These are phyloP conservation scores for Lithophane leautieri DNA, from an alignment of 2,888 invertebrate genomes.

Conservation along the genomic window DNA sequence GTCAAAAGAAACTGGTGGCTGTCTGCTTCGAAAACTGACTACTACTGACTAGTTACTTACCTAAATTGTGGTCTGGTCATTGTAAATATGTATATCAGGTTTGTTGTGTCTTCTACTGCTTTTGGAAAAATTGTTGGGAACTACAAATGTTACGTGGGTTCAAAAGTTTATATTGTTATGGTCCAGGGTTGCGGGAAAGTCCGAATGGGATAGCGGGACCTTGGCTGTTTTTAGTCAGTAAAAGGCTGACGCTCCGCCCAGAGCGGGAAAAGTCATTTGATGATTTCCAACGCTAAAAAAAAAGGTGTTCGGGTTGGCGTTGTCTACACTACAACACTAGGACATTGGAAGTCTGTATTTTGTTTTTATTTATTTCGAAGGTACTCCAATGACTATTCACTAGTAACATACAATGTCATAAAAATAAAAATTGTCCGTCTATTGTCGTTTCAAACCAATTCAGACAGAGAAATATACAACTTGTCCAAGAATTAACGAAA, in stretches of 20 bases:
- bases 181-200: too few species aligned
- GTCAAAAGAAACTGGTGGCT: constrained; percentile 82
- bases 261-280: too few species aligned
- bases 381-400: not conserved
- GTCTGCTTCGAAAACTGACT: constrained; percentile 63
- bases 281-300: too few species aligned
- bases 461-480: not conserved
- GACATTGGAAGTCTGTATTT: not conserved
- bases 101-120: constrained; percentile 10
- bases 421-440: not conserved
- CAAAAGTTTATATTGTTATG: not conserved
- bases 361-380: not conserved
- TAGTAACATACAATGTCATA: not conserved
- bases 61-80: constrained; percentile 68
- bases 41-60: constrained; percentile 69
- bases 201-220: too few species aligned
- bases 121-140: constrained; percentile 8
- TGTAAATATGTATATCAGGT: constrained; percentile 39
- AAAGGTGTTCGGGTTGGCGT: not conserved
- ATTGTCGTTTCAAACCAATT: not conserved
- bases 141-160: not conserved
- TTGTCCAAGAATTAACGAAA: not conserved
- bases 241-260: too few species aligned
- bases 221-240: too few species aligned
- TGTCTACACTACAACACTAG: too few species aligned